These are phyloP conservation scores for Synergus itoensis DNA, from an alignment of 2,888 invertebrate species.

Conservation along the genomic window DNA sequence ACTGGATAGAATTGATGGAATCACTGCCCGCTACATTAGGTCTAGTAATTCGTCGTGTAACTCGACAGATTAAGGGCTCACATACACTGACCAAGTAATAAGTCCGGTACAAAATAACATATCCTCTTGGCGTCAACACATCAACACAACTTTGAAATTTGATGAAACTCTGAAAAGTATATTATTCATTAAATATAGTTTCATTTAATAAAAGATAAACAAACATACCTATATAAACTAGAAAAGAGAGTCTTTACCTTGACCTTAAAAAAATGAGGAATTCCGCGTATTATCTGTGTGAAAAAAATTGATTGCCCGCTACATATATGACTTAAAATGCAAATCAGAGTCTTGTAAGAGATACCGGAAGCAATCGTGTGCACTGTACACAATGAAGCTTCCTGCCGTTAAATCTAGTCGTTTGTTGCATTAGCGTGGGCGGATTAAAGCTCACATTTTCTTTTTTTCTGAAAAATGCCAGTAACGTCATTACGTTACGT, in stretches of 20 bases:
- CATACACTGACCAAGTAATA: slow-evolving; percentile 11
- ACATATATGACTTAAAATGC: slow-evolving; percentile 4
- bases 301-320: slow-evolving; percentile 8
- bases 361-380: too few relatives aligned
- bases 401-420: background rate
- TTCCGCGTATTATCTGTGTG: background rate
- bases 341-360: slow-evolving; percentile 7
- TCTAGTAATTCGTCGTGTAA: slow-evolving; percentile 64
- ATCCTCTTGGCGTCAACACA: background rate
- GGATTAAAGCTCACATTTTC: background rate
- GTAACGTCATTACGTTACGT: slow-evolving; percentile 15
- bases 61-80: slow-evolving; percentile 34
- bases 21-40: slow-evolving; percentile 70
- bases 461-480: slow-evolving; percentile 31
- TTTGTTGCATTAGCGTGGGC: background rate
- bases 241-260: background rate
- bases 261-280: background rate
- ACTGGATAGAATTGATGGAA: slow-evolving; percentile 74
- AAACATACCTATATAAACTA: too few relatives aligned
- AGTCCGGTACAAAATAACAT: background rate
- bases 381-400: background rate
- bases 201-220: too few relatives aligned
- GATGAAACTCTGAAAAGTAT: too few relatives aligned
- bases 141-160: too few relatives aligned
- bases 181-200: too few relatives aligned